Evolutionary conservation across 2,113 vertebrate species (phyloP), one percentile per base, ranked within the genome.

Genomic region (Coptodon bakossiorum): DNA sequence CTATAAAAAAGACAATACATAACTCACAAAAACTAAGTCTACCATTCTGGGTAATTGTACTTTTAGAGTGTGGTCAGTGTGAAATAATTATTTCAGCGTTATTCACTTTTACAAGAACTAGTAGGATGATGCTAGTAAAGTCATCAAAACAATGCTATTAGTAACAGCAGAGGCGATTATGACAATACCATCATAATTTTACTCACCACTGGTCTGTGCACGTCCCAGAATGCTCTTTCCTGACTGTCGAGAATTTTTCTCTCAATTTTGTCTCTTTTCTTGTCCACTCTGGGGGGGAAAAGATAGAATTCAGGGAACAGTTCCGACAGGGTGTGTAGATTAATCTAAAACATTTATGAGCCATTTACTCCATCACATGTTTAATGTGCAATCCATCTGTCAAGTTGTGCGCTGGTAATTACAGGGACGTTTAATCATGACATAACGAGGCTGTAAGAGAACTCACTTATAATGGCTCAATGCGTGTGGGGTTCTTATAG

Each of bases 191-290:
- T 82, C 73, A 38, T 54, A 38, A 71, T 82, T 90, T 89, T 50
- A 96, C 98, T 98, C 96, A 99, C 98, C 98, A 99, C 98, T 1
- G 98, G 98, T 94, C 98, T 97, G 90, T 99, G 98, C 40, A 99
- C 98, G 0, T 99, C 98, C 98, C 98, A 99, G 96, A 99, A 99
- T 0, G 98, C 98, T 96, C 98, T 95, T 91, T 99, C 98, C 88
- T 99, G 98, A 94, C 98, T 99, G 92, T 99, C 98, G 5, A 99
- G 98, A 85, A 99, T 99, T 95, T 99, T 99, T 94, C 98, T 97
- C 93, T 99, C 98, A 81, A 99, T 97, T 95, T 99, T 99, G 96
- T 99, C 98, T 95, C 98, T 97, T 95, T 99, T 99, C 96, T 98
- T 99, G 96, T 99, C 98, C 80, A 99, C 98, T 96, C 98, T 99